Evolutionary conservation across 2,888 invertebrate species (phyloP), one percentile per base, ranked within the genome.

Genomic region (Drosophila histrio): DNA sequence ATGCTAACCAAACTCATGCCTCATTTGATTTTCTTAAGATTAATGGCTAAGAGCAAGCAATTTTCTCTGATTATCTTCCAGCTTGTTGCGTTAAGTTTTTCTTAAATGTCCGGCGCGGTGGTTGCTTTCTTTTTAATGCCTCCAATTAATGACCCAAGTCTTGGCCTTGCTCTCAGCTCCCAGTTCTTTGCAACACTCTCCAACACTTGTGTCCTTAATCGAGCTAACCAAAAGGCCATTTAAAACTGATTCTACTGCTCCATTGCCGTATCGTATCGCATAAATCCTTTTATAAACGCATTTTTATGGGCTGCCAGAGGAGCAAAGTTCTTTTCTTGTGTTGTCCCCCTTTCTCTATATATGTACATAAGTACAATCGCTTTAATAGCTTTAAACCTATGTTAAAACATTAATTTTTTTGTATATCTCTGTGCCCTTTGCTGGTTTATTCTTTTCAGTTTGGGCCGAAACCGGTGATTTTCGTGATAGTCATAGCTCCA

Each of bases 391-490:
- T 75, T 76, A 63, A 60, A 46, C 49, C 61, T 62, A 62, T 77
- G 61, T 85, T 87, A 84, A 87, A 87, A 84, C 89, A 89, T 88
- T 89, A 90, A 89, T 90, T 84, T 89, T 88, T 80, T 82, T 80
- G 80, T 80, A 82, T 77, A 73, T 77, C 60, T 72, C 19, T 66
- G 52, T 66, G 78, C 64, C 76, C 72, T 81, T 79, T 71, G 82
- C 89, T 90, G 90, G 90, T 86, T 89, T 90, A 80, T 88, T 90
- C 92, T 91, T 94, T 94, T 81, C 95, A 97, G 97, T 97, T 91
- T 97, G 97, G 96, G 96, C 97, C 73, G 97, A 97, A 92, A 95
- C 96, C 61, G 96, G 96, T 73, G 97, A 97, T 93, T 97, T 97
- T 92, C 94, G 97, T 82, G 97, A 97, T 92, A 95, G 96, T 76